These are phyloP conservation scores for Brachystomella parvula DNA, from an alignment of 1,140 invertebrate species.

Conservation along the genomic window DNA sequence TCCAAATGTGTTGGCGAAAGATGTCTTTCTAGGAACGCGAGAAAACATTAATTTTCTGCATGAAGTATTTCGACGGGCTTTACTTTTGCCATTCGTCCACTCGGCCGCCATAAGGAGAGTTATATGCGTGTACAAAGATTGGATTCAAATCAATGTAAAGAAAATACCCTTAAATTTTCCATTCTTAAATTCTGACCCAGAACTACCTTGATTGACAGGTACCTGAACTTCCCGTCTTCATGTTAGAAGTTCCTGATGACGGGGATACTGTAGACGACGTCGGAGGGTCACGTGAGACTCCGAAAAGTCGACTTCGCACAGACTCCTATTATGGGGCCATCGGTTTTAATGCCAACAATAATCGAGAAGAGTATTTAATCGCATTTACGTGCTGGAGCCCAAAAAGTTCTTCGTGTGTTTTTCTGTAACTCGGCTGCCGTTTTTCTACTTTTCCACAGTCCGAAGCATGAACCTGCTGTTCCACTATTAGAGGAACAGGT, in stretches of 20 bases:
- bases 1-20: conserved; percentile 50
- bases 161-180: no score
- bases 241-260: conserved; percentile 71
- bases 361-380: conserved; percentile 35
- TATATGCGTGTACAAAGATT: conserved; percentile 90
- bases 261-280: not conserved
- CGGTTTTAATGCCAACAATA: conserved; percentile 34
- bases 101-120: conserved; percentile 78
- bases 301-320: conserved; percentile 67
- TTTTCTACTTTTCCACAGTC: conserved; percentile 59
- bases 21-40: conserved; percentile 77
- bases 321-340: conserved; percentile 35
- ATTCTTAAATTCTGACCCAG: conserved; percentile 23
- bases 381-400: conserved; percentile 29
- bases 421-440: conserved; percentile 93
- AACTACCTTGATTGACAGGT: conserved; percentile 39
- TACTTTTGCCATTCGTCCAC: conserved; percentile 79
- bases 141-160: conserved; percentile 80
- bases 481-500: conserved; percentile 76
- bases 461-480: conserved; percentile 34
- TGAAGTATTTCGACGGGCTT: conserved; percentile 87
- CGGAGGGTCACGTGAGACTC: conserved; percentile 41
- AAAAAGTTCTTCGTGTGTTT: conserved; percentile 82
- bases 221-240: conserved; percentile 71
- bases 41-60: conserved; percentile 93